Conservation (phyloP, 2,797 vertebrate genomes). For the Pseudopleuronectes americanus region DNA sequence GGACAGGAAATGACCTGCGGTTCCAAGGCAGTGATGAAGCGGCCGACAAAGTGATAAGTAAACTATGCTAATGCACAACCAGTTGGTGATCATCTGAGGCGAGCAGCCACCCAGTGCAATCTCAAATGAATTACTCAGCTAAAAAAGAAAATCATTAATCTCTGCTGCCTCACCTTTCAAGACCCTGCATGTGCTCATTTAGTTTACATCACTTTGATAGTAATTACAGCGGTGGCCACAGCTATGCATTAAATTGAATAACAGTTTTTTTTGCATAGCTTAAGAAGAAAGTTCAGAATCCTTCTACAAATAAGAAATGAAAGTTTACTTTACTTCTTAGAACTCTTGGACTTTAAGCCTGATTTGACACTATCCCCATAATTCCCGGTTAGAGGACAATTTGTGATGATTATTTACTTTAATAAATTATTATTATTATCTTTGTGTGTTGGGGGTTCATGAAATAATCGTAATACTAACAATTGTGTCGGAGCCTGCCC, state of each 20-base stretch:
- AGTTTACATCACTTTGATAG: constrained; percentile 47
- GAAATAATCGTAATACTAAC: no score
- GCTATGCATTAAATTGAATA: constrained; percentile 41
- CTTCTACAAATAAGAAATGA: constrained; percentile 27
- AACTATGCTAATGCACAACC: constrained; percentile 50
- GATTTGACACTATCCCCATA: no score
- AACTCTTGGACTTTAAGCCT: no score
- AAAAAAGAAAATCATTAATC: constrained; percentile 31
- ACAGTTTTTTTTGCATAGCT: neutral
- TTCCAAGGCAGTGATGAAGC: constrained; percentile 33
- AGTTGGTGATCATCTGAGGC: constrained; percentile 45
- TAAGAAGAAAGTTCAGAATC: constrained; percentile 34
- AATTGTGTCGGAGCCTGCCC: no score
- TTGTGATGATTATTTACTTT: no score
- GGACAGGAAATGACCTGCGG: constrained; percentile 17
- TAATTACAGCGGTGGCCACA: constrained; percentile 41
- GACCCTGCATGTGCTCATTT: constrained; percentile 28
- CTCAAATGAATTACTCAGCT: constrained; percentile 36
- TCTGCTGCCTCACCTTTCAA: constrained; percentile 44
- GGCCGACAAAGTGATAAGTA: constrained; percentile 43
- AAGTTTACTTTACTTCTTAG: constrained; percentile 13
- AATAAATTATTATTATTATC: no score
- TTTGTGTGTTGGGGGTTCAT: no score
- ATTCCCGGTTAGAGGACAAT: no score
- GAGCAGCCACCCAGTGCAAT: constrained; percentile 20